Conservation (phyloP, 2,797 vertebrate species). For the Psittacula echo region DNA sequence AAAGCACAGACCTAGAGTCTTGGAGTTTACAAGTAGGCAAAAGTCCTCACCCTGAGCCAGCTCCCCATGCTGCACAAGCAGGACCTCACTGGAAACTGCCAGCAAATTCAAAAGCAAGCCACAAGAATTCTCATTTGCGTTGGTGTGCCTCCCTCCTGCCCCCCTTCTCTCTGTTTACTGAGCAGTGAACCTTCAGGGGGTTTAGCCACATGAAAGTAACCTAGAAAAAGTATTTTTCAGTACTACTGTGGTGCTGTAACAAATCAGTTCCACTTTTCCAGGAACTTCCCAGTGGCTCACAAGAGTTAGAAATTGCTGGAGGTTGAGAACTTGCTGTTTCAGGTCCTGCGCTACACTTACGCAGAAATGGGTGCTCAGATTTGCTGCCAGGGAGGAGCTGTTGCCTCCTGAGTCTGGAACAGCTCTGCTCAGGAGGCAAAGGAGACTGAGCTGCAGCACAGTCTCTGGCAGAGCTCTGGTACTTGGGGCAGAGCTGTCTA, state of each 20-base stretch:
- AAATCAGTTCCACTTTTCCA: constrained; percentile 17
- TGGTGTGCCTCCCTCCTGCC: background rate
- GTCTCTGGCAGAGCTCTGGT: background rate
- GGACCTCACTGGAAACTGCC: background rate
- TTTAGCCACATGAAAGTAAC: constrained; percentile 54
- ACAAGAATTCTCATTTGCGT: constrained; percentile 56
- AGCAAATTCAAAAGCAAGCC: constrained; percentile 39
- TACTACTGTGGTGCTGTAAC: background rate
- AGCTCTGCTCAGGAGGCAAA: background rate
- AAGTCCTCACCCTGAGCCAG: background rate
- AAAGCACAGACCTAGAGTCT: background rate
- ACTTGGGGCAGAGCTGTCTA: background rate
- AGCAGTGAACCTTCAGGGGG: constrained; percentile 26
- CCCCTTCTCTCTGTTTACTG: constrained; percentile 1
- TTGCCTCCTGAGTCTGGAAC: background rate
- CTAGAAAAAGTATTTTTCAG: constrained; percentile 21
- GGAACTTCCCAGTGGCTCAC: background rate
- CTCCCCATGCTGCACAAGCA: background rate
- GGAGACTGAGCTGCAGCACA: background rate
- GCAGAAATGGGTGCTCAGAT: background rate
- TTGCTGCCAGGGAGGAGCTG: background rate
- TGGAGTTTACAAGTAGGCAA: background rate
- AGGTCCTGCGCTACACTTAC: background rate
- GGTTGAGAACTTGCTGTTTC: constrained; percentile 26
- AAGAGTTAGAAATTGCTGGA: background rate